Base-by-base conservation (phyloP, 2,797 vertebrate genomes). In the Tokudaia muenninki region DNA sequence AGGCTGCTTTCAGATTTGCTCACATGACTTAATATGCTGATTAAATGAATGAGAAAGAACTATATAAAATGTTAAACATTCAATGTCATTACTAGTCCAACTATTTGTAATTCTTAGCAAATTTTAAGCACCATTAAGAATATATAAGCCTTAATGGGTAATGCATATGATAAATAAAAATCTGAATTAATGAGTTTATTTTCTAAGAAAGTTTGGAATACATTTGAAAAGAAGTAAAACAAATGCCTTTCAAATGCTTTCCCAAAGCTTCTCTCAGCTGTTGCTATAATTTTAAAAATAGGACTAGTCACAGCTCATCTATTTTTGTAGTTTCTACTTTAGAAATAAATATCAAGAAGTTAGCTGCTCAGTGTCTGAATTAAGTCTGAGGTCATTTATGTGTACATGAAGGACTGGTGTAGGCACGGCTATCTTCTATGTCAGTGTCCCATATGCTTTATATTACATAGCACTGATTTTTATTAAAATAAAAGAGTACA, bases 351-450 rank as follows among this genome's bases (percentile, higher is more conserved):
- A 97, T 97, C 81, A 97, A 96, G 82, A 94, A 91, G 77, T 94
- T 96, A 97, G 94, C 93, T 97, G 97, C 97, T 93, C 74, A 94
- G 65, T 83, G 75, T 87, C 96, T 97, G 88, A 59, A 97, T 98
- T 97, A 89, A 67, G 9, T 91, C 88, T 63, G 34, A 92, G 81
- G 50, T 95, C 75, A 67, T 97, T 96, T 97, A 83, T 96, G 67
- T 89, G 41, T 94, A 86, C 92, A 95, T 94, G 90, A 90, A 96
- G 95, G 96, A 89, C 61, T 21, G 37, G 90, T n/a, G 84, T 2
- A 1, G 95, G 74, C 83, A 50, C 61, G 16, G 6, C 65, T 94
- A 52, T 98, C 97, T 97, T 91, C 72, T 89, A 0, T 95, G 77
- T 96, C 1, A 87, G 79, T 78, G 57, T 96, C 97, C 82, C 7